phyloP scores from a whole-genome alignment of 2,797 vertebrate species.

The Anabas testudineus region DNA sequence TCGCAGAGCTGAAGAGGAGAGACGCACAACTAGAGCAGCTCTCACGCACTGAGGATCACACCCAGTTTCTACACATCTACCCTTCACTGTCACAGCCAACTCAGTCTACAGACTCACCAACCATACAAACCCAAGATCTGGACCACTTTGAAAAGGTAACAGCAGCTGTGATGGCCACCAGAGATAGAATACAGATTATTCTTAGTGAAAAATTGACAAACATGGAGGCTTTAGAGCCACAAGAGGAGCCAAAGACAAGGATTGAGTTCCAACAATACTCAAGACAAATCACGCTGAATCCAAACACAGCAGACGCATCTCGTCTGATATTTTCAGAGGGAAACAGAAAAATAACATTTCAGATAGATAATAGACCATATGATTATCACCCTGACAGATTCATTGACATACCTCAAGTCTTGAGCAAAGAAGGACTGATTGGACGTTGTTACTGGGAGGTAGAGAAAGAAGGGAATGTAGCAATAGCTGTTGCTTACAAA shows the following conservation, averaged over 20 bases:
- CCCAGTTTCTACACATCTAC: conserved; percentile 15
- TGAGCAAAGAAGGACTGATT: background rate
- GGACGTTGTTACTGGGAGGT: conserved; percentile 38
- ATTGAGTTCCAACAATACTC: background rate
- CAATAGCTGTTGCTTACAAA: conserved; percentile 1
- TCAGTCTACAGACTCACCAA: background rate
- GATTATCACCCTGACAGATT: conserved; percentile 6
- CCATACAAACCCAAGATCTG: background rate
- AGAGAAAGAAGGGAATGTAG: background rate
- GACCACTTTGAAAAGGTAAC: background rate
- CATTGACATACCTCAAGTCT: background rate
- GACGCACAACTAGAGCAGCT: background rate
- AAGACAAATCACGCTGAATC: too few relatives aligned
- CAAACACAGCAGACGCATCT: too few relatives aligned
- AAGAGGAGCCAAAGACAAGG: conserved; percentile 9
- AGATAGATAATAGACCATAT: rapidly evolving
- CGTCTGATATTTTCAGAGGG: background rate
- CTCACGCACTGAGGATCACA: background rate
- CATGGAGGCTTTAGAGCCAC: background rate
- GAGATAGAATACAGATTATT: background rate
- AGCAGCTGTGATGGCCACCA: background rate
- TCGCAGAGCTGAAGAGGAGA: conserved; percentile 38
- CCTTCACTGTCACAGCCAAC: background rate
- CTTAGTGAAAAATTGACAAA: background rate
- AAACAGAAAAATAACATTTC: conserved; percentile 2